phyloP scores from a whole-genome alignment of 2,113 vertebrate species.

The Pygoscelis adeliae region DNA sequence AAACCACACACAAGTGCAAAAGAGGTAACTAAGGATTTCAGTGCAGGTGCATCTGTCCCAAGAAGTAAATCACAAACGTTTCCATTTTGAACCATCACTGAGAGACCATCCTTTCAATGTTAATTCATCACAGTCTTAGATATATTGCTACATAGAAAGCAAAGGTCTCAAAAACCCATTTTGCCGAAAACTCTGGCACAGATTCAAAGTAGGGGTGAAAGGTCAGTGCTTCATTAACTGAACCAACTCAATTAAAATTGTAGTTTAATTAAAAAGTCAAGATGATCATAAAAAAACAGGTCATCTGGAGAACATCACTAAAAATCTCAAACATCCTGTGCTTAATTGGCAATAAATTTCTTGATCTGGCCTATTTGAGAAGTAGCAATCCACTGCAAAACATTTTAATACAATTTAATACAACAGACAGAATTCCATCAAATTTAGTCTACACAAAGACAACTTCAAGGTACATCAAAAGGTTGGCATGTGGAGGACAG shows the following conservation, averaged over 20 bases:
- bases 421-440: slow-evolving; percentile 3
- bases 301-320: slow-evolving; percentile 58
- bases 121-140: neutral
- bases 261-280: slow-evolving; percentile 67
- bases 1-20: neutral
- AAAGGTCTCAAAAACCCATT: neutral
- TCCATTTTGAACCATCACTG: neutral
- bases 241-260: slow-evolving; percentile 54
- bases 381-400: slow-evolving; percentile 20
- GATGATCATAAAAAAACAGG: slow-evolving; percentile 57
- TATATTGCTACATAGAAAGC: neutral
- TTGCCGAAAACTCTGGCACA: neutral
- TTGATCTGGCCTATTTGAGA: slow-evolving; percentile 38
- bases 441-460: neutral
- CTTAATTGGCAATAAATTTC: slow-evolving; percentile 68
- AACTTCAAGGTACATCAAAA: neutral
- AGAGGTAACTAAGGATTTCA: neutral
- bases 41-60: neutral
- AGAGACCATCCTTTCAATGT: neutral
- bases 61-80: neutral
- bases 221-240: slow-evolving; percentile 42
- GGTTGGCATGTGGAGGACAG: neutral
- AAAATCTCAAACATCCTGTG: slow-evolving; percentile 65
- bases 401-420: neutral
- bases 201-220: neutral